phyloP scores from a whole-genome alignment of 2,888 invertebrate species.

The Coenonympha glycerion region DNA sequence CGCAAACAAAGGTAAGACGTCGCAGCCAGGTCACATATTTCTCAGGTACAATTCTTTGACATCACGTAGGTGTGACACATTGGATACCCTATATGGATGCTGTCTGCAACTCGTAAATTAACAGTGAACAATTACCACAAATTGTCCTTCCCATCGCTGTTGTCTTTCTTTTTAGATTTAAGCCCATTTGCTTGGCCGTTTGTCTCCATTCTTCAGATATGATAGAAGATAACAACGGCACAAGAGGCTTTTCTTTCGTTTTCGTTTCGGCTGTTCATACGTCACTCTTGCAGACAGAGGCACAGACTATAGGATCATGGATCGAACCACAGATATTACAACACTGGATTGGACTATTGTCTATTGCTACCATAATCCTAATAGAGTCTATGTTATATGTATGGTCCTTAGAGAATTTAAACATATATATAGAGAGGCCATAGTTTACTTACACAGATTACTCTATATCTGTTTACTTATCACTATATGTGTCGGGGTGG shows the following conservation, averaged over 20 bases:
- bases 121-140: conserved; percentile 77
- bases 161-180: conserved; percentile 79
- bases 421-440: too few relatives aligned
- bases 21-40: conserved; percentile 73
- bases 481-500: too few relatives aligned
- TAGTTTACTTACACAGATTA: too few relatives aligned
- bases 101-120: conserved; percentile 64
- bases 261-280: conserved; percentile 74
- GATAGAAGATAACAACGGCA: conserved; percentile 76
- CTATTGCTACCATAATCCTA: too few relatives aligned
- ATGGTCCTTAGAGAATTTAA: too few relatives aligned
- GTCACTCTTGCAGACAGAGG: conserved; percentile 58
- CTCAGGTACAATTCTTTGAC: conserved; percentile 69
- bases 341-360: too few relatives aligned
- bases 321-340: too few relatives aligned
- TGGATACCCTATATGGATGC: conserved; percentile 70
- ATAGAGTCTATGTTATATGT: too few relatives aligned
- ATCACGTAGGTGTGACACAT: conserved; percentile 77
- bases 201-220: conserved; percentile 75
- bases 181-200: conserved; percentile 76
- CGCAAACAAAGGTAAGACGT: conserved; percentile 65
- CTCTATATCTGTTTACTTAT: too few relatives aligned
- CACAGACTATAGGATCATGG: conserved; percentile 34
- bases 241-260: conserved; percentile 74
- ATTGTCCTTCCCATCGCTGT: conserved; percentile 78